Base-by-base conservation (phyloP, 2,888 invertebrate genomes). In the Ormyrus labotus region DNA sequence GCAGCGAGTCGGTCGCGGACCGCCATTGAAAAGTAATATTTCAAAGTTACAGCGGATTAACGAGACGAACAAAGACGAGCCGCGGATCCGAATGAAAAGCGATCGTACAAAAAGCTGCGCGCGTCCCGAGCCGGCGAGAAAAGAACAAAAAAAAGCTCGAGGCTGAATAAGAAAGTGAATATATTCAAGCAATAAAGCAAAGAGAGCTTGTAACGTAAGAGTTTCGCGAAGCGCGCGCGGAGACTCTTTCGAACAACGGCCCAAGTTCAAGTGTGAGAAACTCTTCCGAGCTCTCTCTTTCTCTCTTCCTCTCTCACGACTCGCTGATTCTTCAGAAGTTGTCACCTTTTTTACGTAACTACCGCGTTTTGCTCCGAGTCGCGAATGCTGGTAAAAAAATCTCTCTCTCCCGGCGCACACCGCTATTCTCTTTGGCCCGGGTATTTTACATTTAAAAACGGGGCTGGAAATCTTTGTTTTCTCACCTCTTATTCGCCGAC, bases 141-240 rank as follows among this genome's bases (percentile, higher is more conserved):
- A 57, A 47, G n/a, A 45, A n/a, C 6, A 6, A n/a, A 13, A 58
- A 58, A 69, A 70, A 10, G 70, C 47, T 9, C 7, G 19, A 34
- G 0, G 19, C 34, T 71, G 71, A 71, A 71, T 71, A 61, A 61
- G 50, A 58, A 60, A 51, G 50, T 50, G 71, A 61, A 71, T 61
- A 71, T 71, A 61, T 71, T 61, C 61, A 5, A 71, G 61, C 11
- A 61, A 61, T 71, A 71, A 69, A 71, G 71, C 10, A 11, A 34
- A 19, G 60, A 58, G 61, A 34, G 51, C 19, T 10, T 50, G 19
- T 71, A 61, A 71, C 11, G 51, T 34, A 13, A 1, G 11, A 48
- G 48, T 13, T 19, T 51, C 50, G 5, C 9, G 13, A 13, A 13
- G 13, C 13, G 13, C 13, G 19, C 19, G 19, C 19, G 19, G 65